These are phyloP conservation scores for Squalus acanthias DNA, from an alignment of 2,797 vertebrate species.

Conservation along the genomic window DNA sequence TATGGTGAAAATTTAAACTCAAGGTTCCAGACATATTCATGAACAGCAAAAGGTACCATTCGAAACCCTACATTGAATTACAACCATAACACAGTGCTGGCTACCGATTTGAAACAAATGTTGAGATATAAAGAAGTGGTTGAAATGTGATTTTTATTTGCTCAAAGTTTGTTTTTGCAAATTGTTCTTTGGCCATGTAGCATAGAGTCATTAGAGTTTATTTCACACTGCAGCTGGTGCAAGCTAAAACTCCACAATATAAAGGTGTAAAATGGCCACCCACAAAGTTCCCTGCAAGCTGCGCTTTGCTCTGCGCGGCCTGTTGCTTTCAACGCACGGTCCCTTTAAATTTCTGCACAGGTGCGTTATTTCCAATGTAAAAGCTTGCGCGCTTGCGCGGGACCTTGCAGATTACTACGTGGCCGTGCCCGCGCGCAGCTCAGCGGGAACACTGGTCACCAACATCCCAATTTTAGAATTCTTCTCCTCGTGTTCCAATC, in stretches of 20 bases:
- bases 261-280: neutral
- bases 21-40: neutral
- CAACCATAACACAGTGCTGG: neutral
- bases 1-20: neutral
- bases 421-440: too few relatives aligned
- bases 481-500: neutral
- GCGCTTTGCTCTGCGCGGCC: too few relatives aligned
- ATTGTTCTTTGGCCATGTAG: neutral
- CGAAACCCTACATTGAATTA: neutral
- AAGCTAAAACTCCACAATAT: neutral
- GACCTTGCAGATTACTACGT: too few relatives aligned
- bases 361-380: too few relatives aligned
- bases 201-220: neutral
- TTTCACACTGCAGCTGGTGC: neutral
- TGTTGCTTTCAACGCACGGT: too few relatives aligned
- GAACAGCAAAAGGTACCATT: neutral
- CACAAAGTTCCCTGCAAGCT: too few relatives aligned
- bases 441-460: neutral
- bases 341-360: too few relatives aligned
- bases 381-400: too few relatives aligned
- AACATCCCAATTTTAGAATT: neutral
- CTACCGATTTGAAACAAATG: neutral
- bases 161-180: neutral
- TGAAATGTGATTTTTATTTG: neutral
- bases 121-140: neutral